phyloP scores from a whole-genome alignment of 2,888 invertebrate genomes.

The Zele albiditarsus region DNA sequence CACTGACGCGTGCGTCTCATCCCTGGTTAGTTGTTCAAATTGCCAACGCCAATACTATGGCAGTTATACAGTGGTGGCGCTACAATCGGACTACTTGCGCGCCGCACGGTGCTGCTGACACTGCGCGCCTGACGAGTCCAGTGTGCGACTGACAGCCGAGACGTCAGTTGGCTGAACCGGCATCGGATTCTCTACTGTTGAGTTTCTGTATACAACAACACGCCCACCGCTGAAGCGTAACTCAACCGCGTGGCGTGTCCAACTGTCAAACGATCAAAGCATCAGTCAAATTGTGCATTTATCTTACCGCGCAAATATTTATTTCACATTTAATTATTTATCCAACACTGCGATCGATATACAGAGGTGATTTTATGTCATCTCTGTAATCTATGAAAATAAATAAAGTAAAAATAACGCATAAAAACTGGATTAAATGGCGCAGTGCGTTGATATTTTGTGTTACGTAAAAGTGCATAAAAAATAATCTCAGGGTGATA shows the following conservation, averaged over 20 bases:
- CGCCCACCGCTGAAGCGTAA: slow-evolving; percentile 35
- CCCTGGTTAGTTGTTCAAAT: slow-evolving; percentile 17
- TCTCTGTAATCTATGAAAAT: background rate
- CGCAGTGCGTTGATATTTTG: slow-evolving; percentile 8
- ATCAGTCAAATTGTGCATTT: background rate
- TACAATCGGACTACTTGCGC: slow-evolving; percentile 31
- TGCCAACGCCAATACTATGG: slow-evolving; percentile 15
- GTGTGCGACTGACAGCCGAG: slow-evolving; percentile 62
- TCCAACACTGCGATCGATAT: background rate
- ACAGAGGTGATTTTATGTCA: background rate
- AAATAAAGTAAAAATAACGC: background rate
- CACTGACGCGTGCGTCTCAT: slow-evolving; percentile 30
- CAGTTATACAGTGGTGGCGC: slow-evolving; percentile 10
- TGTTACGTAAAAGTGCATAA: slow-evolving; percentile 41
- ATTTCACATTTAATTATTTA: background rate
- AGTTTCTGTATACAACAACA: slow-evolving; percentile 43
- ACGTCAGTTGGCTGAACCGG: slow-evolving; percentile 56
- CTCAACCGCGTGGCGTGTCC: slow-evolving; percentile 47
- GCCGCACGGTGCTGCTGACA: slow-evolving; percentile 54
- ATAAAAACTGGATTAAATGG: background rate
- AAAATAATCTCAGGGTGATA: background rate
- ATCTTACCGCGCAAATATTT: slow-evolving; percentile 17
- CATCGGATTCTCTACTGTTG: background rate
- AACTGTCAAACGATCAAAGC: slow-evolving; percentile 50
- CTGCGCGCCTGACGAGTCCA: slow-evolving; percentile 52